Evolutionary conservation across 53 echinoderm and acorn worm genomes (phyloP).

Genomic region (Luidia sarsii): DNA sequence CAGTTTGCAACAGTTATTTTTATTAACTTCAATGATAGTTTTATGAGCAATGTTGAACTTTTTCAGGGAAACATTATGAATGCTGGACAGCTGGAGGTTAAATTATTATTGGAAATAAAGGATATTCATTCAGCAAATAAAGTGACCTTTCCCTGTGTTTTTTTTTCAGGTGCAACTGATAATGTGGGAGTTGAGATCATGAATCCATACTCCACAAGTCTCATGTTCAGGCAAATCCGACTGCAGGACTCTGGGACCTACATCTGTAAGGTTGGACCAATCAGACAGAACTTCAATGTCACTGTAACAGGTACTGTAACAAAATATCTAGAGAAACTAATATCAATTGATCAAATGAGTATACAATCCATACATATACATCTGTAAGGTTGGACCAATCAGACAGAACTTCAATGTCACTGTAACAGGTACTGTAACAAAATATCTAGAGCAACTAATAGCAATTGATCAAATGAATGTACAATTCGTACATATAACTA

Average conservation of each 20-base stretch:
- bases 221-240: slow-evolving; percentile 29
- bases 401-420: slow-evolving; percentile 42
- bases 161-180: slow-evolving; percentile 4
- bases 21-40: too few species aligned
- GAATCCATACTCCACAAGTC: slow-evolving; percentile 10
- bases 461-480: too few species aligned
- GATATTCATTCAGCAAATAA: background rate
- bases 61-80: background rate
- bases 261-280: slow-evolving; percentile 49
- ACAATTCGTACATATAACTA: background rate
- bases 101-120: too few species aligned
- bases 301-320: slow-evolving; percentile 56
- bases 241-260: slow-evolving; percentile 46
- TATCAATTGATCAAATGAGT: background rate
- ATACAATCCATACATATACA: too few species aligned
- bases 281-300: slow-evolving; percentile 37
- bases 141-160: background rate
- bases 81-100: too few species aligned
- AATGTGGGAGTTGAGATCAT: slow-evolving; percentile 40
- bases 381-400: slow-evolving; percentile 49
- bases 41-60: background rate
- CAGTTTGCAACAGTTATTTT: too few species aligned
- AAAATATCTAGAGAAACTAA: background rate
- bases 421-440: slow-evolving; percentile 57
- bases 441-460: too few species aligned